Conservation (phyloP, 2,888 invertebrate species). For the Sinodicranocentrus sp. region DNA sequence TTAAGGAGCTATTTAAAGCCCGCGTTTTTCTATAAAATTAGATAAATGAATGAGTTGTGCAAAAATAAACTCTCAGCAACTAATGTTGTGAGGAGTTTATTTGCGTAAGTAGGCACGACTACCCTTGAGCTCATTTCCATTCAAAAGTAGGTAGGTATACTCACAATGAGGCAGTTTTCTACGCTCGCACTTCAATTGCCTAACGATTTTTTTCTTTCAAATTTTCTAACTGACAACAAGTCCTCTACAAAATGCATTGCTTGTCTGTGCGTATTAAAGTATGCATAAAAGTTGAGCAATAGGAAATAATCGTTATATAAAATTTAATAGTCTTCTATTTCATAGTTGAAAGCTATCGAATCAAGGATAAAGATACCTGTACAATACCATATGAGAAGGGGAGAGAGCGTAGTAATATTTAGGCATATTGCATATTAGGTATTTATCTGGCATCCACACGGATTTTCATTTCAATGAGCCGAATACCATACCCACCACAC, state of each 20-base stretch:
- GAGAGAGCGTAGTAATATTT: no score
- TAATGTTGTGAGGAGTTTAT: background rate
- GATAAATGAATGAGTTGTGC: no score
- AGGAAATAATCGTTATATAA: slow-evolving; percentile 22
- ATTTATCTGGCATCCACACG: background rate
- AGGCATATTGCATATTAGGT: slow-evolving; percentile 8
- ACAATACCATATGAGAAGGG: background rate
- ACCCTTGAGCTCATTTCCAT: slow-evolving; percentile 54
- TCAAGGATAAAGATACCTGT: no score
- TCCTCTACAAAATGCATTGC: slow-evolving; percentile 3
- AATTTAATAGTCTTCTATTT: slow-evolving; percentile 8
- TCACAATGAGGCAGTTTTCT: background rate
- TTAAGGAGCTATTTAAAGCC: no score
- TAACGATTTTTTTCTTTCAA: background rate
- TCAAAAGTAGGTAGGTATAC: background rate
- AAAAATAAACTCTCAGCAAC: background rate
- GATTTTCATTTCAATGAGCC: slow-evolving; percentile 4
- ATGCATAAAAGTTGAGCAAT: slow-evolving; percentile 43
- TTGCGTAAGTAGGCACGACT: slow-evolving; percentile 14
- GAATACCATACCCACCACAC: no score
- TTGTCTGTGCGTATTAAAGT: slow-evolving; percentile 1
- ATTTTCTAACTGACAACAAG: slow-evolving; percentile 25
- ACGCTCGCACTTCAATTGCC: no score
- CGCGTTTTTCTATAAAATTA: no score
- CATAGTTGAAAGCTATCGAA: slow-evolving; percentile 20